These are phyloP conservation scores for Cantharis flavilabris DNA, from an alignment of 2,888 invertebrate genomes.

Conservation along the genomic window DNA sequence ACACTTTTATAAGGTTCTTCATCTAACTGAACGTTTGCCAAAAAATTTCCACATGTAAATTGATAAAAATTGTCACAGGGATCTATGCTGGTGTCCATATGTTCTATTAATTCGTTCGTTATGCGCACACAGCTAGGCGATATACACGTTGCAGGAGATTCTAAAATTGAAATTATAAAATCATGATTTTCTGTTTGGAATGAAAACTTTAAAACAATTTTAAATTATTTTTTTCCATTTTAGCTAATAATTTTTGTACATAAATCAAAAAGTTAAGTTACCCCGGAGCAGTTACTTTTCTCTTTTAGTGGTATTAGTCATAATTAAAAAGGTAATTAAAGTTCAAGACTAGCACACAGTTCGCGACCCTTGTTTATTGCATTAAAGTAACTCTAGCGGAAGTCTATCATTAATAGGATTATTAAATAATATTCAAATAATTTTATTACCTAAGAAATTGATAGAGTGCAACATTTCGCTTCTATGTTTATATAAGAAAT, in stretches of 20 bases:
- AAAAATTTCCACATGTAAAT: slow-evolving; percentile 38
- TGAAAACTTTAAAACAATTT: neutral
- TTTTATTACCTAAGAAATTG: neutral
- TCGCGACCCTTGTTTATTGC: slow-evolving; percentile 3
- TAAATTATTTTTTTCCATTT: neutral
- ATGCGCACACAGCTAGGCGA: slow-evolving; percentile 34
- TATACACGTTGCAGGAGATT: slow-evolving; percentile 32
- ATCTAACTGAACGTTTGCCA: slow-evolving; percentile 26
- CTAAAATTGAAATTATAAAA: slow-evolving; percentile 16
- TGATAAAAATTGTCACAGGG: slow-evolving; percentile 40
- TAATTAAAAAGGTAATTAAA: slow-evolving; percentile 2
- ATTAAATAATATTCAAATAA: neutral
- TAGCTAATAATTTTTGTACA: neutral
- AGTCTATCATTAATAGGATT: slow-evolving; percentile 3
- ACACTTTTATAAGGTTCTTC: slow-evolving; percentile 3
- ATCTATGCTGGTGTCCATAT: slow-evolving; percentile 30
- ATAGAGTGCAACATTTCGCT: neutral
- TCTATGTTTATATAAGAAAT: no score
- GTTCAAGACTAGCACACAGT: slow-evolving; percentile 2
- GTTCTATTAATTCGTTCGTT: slow-evolving; percentile 37
- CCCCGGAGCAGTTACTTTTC: neutral
- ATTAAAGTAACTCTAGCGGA: neutral
- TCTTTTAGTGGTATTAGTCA: neutral
- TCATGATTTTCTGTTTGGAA: neutral
- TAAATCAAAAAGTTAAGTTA: neutral